phyloP scores from a whole-genome alignment of 2,113 vertebrate genomes.

The Camelus bactrianus region DNA sequence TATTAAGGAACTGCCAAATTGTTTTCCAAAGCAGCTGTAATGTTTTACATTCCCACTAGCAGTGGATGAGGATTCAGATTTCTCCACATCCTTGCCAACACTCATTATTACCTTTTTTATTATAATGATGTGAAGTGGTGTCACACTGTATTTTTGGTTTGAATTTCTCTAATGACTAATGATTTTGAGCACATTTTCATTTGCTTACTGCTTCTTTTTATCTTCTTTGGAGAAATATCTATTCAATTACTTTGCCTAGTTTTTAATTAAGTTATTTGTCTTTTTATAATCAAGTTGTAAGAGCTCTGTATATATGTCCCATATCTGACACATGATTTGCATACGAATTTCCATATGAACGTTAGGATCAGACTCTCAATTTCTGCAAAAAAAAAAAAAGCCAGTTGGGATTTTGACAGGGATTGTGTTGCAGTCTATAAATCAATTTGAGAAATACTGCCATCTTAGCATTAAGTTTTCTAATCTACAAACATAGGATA shows the following conservation, averaged over 20 bases:
- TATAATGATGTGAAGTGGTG: neutral
- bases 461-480: slow-evolving; percentile 11
- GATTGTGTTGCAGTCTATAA: neutral
- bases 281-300: slow-evolving; percentile 1
- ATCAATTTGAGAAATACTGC: neutral
- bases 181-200: neutral
- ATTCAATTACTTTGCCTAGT: neutral
- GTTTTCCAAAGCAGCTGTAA: neutral
- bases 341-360: neutral
- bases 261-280: neutral
- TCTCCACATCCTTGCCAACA: neutral
- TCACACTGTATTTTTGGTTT: neutral
- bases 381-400: neutral
- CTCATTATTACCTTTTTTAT: neutral
- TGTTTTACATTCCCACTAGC: neutral
- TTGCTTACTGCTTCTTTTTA: neutral
- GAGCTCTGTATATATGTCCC: neutral
- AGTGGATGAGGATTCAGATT: neutral
- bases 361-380: neutral
- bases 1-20: neutral
- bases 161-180: neutral
- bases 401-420: neutral
- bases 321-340: neutral
- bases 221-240: neutral
- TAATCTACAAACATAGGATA: neutral